Evolutionary conservation across 2,113 vertebrate species (phyloP).

Genomic region (Aegithalos caudatus): DNA sequence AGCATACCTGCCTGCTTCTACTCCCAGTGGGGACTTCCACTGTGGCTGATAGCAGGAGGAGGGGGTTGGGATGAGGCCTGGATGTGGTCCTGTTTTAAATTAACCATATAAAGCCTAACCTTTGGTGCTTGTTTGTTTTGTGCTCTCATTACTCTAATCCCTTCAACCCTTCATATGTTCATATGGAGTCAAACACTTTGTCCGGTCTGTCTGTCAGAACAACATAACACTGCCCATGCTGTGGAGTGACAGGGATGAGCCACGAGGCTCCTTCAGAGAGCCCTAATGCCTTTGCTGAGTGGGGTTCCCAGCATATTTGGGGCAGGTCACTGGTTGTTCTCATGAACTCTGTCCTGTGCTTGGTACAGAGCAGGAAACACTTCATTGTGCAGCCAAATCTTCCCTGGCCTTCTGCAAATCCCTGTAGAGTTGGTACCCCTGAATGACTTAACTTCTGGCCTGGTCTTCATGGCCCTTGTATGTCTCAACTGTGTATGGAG

Average conservation of each 20-base stretch:
- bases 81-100: not conserved
- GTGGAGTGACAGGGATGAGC: not conserved
- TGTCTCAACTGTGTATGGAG: not conserved
- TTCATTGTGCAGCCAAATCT: not conserved
- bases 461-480: not conserved
- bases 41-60: not conserved
- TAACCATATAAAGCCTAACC: not conserved
- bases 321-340: not conserved
- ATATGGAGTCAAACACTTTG: not conserved
- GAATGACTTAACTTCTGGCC: not conserved
- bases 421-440: not conserved
- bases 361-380: not conserved
- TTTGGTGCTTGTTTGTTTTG: conserved; percentile 25
- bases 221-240: accelerated
- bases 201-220: not conserved
- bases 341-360: not conserved
- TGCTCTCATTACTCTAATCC: conserved; percentile 24
- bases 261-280: not conserved
- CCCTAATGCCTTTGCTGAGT: not conserved
- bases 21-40: not conserved
- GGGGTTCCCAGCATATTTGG: not conserved
- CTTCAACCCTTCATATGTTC: not conserved
- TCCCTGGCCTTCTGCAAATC: not conserved
- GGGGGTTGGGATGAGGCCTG: not conserved
- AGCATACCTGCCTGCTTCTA: not conserved